A percentile compares a stretch with the other conserved stretches of the same genome.
Evolutionary conservation across 30 jellyfish, hydroid and myxozoan genomes (phyloP).

Genomic region (Thelohanellus kitauei): DNA sequence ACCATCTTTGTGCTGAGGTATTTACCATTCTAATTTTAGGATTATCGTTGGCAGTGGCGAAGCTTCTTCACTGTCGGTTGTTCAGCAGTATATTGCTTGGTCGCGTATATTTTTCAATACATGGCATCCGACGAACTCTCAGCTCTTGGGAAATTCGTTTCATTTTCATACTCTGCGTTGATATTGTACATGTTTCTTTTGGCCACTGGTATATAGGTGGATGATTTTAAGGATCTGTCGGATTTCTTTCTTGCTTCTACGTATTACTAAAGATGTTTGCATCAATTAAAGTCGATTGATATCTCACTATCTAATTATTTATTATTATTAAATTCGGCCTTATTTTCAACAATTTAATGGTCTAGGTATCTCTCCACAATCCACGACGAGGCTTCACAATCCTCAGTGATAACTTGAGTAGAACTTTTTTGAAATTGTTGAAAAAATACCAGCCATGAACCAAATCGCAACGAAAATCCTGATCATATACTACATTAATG

Average conservation of each 20-base stretch:
- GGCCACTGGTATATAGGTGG: neutral
- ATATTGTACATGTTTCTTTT: neutral
- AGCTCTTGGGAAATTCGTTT: neutral
- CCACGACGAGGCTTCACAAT: too few species aligned
- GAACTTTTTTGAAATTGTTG: too few species aligned
- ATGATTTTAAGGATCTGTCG: neutral
- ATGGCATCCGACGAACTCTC: neutral
- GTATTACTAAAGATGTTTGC: neutral
- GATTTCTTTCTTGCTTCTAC: neutral
- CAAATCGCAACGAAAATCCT: too few species aligned
- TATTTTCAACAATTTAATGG: too few species aligned
- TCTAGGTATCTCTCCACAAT: too few species aligned
- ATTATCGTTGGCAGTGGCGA: slow-evolving; percentile 1
- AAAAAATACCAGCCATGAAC: too few species aligned
- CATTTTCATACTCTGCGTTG: neutral
- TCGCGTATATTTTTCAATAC: neutral
- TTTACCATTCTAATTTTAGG: neutral
- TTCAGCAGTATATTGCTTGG: neutral
- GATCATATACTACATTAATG: too few species aligned
- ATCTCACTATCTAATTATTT: too few species aligned
- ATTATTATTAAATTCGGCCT: too few species aligned
- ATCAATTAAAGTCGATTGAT: neutral
- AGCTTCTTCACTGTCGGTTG: neutral
- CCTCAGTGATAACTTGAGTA: too few species aligned
- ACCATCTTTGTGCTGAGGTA: slow-evolving; percentile 90